Evolutionary conservation across 35 echinoderm and acorn worm genomes (phyloP).

Genomic region (Heliocidaris erythrogramma): DNA sequence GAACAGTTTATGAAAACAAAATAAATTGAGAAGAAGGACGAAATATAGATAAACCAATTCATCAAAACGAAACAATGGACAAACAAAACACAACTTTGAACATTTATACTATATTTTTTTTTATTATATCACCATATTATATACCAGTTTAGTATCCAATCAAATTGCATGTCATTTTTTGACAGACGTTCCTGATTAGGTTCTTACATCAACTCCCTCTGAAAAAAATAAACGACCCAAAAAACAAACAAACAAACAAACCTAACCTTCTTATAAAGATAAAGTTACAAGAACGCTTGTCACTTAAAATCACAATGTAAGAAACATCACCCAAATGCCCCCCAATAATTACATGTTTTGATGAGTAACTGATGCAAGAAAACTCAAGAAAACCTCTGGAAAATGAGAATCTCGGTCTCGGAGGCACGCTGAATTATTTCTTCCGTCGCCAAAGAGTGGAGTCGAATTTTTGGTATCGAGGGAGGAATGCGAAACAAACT

Average conservation of each 20-base stretch:
- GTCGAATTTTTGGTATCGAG: neutral
- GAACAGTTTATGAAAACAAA: too few relatives aligned
- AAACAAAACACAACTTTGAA: too few relatives aligned
- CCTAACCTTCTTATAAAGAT: neutral
- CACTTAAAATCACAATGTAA: neutral
- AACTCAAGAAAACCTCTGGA: neutral
- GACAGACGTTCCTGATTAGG: neutral
- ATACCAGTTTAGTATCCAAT: neutral
- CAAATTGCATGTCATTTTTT: neutral
- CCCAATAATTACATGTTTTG: constrained; percentile 24
- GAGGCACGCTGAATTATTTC: neutral
- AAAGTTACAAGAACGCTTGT: neutral
- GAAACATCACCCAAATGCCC: neutral
- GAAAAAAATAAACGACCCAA: neutral
- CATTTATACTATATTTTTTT: too few relatives aligned
- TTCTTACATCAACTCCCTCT: neutral
- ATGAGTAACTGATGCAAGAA: neutral
- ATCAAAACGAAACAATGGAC: too few relatives aligned
- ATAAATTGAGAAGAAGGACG: too few relatives aligned
- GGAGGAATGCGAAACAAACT: constrained; percentile 16
- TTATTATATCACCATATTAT: too few relatives aligned
- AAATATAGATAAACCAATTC: too few relatives aligned
- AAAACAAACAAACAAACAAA: too few relatives aligned
- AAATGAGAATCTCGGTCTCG: constrained; percentile 8
- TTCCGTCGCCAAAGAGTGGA: neutral